Evolutionary conservation across 2,113 vertebrate genomes (phyloP), one percentile per base, ranked within the genome.

Genomic region (Chloroceryle aenea): DNA sequence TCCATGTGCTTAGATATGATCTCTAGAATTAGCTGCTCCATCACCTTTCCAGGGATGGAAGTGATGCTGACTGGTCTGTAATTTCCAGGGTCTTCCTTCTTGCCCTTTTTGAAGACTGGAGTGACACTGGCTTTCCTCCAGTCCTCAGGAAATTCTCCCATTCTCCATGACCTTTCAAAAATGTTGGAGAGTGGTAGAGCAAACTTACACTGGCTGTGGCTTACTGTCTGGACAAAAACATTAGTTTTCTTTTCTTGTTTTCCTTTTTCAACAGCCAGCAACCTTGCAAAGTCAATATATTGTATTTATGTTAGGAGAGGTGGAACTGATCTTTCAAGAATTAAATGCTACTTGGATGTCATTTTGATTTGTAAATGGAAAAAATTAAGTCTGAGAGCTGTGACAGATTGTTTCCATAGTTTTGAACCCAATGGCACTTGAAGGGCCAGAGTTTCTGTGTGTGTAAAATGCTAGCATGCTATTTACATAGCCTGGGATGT

Each of bases 321-420:
- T 87, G 74, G 89, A 95, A 94, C 63, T 89, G 88, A 96, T 93
- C 90, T 91, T 93, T 93, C 77, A 93, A 89, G 69, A 56, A 76
- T 90, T 92, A 96, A 85, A 89, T 96, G 86, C 67, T 92, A 69
- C 87, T 94, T 91, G 42, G 32, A 1, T 84, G 61, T 89, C 91
- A 83, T 92, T 96, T 95, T 93, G 90, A 87, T 90, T 94, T 90
- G 85, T 91, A 95, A 96, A 97, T 66, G 43, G 77, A 85, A 78
- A 88, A 93, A 88, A 91, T 96, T 81, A 91, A 59, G 80, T 89
- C 66, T 84, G 50, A 75, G 67, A 87, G 61, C 72, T 63, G 73
- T 92, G 90, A 80, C 72, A 91, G 83, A 74, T 75, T 86, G 52
- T 92, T 92, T 92, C 69, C 36, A 42, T 75, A 92, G 61, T 85